Evolutionary conservation across 2,888 invertebrate genomes (phyloP).

Genomic region (Acanthosepion lycidas): DNA sequence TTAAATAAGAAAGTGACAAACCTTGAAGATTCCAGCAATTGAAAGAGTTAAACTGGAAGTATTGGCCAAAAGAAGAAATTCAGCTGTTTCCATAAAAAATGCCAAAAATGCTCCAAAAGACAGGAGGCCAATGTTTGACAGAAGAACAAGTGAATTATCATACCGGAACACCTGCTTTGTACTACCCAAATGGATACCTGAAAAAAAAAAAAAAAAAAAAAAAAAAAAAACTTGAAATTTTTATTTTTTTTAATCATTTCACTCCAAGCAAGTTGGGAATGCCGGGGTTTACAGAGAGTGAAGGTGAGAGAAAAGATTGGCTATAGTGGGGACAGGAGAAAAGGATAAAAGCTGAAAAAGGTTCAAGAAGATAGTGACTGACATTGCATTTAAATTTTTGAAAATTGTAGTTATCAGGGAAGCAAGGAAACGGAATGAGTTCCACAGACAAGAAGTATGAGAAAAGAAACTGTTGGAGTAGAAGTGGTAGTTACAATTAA

Average conservation of each 20-base stretch:
- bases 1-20: slow-evolving; percentile 73
- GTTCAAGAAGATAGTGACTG: too few relatives aligned
- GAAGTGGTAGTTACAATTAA: too few relatives aligned
- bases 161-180: slow-evolving; percentile 77
- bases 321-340: too few relatives aligned
- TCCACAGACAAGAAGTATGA: too few relatives aligned
- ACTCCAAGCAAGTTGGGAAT: too few relatives aligned
- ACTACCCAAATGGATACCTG: slow-evolving; percentile 77
- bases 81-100: slow-evolving; percentile 82
- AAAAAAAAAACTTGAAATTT: slow-evolving; percentile 50
- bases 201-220: slow-evolving; percentile 58
- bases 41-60: slow-evolving; percentile 97
- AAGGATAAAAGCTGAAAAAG: too few relatives aligned
- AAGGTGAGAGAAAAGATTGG: neutral
- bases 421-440: too few relatives aligned
- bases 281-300: neutral
- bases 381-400: too few relatives aligned
- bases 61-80: slow-evolving; percentile 92
- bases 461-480: too few relatives aligned
- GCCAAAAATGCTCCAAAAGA: slow-evolving; percentile 71
- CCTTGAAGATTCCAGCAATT: slow-evolving; percentile 97
- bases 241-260: too few relatives aligned
- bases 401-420: too few relatives aligned
- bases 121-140: slow-evolving; percentile 73
- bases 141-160: slow-evolving; percentile 69